Percentiles rank a stretch among this genome's conserved stretches.
Evolutionary conservation across 2,888 invertebrate genomes (phyloP).

Genomic region (Lacanobia wlatinum): DNA sequence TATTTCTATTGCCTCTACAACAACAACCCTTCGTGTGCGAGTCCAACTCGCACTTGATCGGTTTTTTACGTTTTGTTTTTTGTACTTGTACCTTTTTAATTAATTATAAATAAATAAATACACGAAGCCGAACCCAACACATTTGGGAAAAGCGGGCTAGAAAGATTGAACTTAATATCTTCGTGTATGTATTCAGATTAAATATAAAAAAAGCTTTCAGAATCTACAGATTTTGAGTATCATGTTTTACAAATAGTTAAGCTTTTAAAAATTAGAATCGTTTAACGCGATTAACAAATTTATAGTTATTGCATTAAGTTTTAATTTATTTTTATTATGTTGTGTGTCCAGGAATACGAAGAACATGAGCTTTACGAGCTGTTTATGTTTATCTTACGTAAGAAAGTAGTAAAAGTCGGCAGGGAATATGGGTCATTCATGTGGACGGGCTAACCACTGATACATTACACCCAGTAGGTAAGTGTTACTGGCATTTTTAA

Average conservation of each 20-base stretch:
- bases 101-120: too few species aligned
- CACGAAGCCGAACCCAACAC: too few species aligned
- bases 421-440: slow-evolving; percentile 58
- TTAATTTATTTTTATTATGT: slow-evolving; percentile 57
- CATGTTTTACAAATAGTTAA: slow-evolving; percentile 52
- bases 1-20: too few species aligned
- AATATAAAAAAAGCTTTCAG: too few species aligned
- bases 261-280: slow-evolving; percentile 50
- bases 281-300: slow-evolving; percentile 50
- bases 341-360: slow-evolving; percentile 53
- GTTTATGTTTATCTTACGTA: slow-evolving; percentile 63
- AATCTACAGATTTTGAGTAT: slow-evolving; percentile 11
- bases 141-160: too few species aligned
- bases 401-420: slow-evolving; percentile 58
- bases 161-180: too few species aligned
- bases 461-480: neutral
- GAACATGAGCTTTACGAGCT: slow-evolving; percentile 64
- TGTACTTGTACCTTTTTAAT: too few species aligned
- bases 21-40: too few species aligned
- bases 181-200: too few species aligned
- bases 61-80: too few species aligned
- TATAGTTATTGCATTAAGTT: slow-evolving; percentile 55
- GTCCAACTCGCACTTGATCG: too few species aligned
- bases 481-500: neutral
- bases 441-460: neutral